Base-by-base conservation (phyloP, 2,888 invertebrate genomes). In the Sphaerophoria taeniata region DNA sequence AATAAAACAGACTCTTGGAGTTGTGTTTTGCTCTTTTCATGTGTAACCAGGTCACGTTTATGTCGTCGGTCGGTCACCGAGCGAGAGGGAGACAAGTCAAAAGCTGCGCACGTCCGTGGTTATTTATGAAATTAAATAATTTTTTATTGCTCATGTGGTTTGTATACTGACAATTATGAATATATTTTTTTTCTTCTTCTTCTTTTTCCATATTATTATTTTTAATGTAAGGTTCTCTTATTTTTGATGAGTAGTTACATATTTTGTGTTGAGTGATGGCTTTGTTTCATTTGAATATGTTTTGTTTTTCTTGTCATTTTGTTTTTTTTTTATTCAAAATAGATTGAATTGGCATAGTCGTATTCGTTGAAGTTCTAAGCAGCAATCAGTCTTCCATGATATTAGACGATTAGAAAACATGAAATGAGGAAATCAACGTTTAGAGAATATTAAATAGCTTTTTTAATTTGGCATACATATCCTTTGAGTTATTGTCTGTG, bases 121-220 rank as follows among this genome's bases (percentile, higher is more conserved):
- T 85, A 85, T 85, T 85, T 85, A 85, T 85, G 85, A 85, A 85
- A 85, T 85, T 85, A 85, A 85, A 85, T 85, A 81, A 85, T 85
- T 85, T 85, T 85, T 81, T 85, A 85, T 85, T 77, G 69, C 85
- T 81, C 73, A 81, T 81, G 85, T 85, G 81, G 73, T 85, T 77
- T 73, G 81, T 73, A 24, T 53, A 81, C 77, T 85, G 81, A 77
- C 81, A 85, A 85, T 85, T 85, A 76, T n/a, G n/a, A n/a, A n/a
- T 69, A 69, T 71, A 61, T 82, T 75, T 75, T 58, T n/a, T 47
- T 16, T 45, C 31, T 65, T 56, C 58, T 65, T 49, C 24, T 43
- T n/a, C 11, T 61, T 43, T n/a, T n/a, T n/a, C n/a, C n/a, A n/a
- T 16, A 56, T 36, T 34, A 33, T 58, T 36, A 24, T 7, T 24